A percentile compares a stretch with the other conserved stretches of the same genome.
Conservation (phyloP, 64 coral and sea anemone genomes). For the Pocillopora verrucosa region DNA sequence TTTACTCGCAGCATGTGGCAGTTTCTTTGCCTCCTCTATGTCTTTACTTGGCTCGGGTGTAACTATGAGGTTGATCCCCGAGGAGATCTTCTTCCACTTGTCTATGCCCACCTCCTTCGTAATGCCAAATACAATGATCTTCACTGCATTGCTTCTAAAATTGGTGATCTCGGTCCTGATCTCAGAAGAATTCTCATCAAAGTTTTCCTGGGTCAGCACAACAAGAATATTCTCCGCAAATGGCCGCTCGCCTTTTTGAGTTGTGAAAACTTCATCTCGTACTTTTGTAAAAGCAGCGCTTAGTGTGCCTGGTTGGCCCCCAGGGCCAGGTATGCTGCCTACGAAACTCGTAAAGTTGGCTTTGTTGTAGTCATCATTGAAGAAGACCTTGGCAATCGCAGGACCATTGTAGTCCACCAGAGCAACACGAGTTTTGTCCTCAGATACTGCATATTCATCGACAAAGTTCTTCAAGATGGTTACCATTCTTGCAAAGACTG, state of each 20-base stretch:
- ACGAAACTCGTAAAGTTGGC: conserved; percentile 31
- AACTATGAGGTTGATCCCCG: conserved; percentile 70
- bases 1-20: conserved; percentile 51
- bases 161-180: conserved; percentile 40
- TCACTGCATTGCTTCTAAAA: conserved; percentile 63
- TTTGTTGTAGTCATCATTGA: conserved; percentile 50
- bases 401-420: conserved; percentile 87
- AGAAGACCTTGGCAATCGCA: conserved; percentile 43
- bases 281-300: conserved; percentile 30
- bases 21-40: conserved; percentile 1
- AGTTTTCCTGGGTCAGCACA: conserved; percentile 47
- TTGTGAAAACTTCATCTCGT: conserved; percentile 62
- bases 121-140: conserved; percentile 69
- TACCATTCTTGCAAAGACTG: conserved; percentile 69
- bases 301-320: not conserved
- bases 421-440: conserved; percentile 42
- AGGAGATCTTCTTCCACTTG: conserved; percentile 65
- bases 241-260: conserved; percentile 60
- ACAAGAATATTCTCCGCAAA: conserved; percentile 72
- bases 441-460: conserved; percentile 51
- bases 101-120: not conserved
- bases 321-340: not conserved
- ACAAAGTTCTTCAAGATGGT: conserved; percentile 70
- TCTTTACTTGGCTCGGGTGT: conserved; percentile 13
- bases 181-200: conserved; percentile 39